A percentile compares a stretch with the other conserved stretches of the same genome.
These are phyloP conservation scores for Holcopasites calliopsidis DNA, from an alignment of 1,140 invertebrate genomes.

Conservation along the genomic window DNA sequence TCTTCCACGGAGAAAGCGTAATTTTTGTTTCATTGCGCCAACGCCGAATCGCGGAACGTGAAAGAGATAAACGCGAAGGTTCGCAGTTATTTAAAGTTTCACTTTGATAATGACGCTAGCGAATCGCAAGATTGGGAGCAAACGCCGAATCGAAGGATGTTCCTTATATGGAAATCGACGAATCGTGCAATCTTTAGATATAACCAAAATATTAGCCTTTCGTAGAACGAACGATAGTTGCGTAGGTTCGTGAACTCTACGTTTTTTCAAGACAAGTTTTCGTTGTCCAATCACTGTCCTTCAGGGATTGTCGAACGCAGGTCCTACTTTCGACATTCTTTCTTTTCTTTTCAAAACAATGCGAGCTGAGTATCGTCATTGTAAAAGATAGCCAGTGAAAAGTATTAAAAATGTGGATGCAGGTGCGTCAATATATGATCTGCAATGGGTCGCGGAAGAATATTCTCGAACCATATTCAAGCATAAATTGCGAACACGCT, in stretches of 20 bases:
- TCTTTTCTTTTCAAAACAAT: background rate
- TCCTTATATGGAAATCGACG: background rate
- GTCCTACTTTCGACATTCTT: background rate
- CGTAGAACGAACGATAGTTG: background rate
- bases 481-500: background rate
- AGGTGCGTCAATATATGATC: background rate
- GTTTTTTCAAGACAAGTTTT: too few relatives aligned
- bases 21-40: background rate
- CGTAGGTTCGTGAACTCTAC: background rate
- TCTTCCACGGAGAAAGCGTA: background rate
- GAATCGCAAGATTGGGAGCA: background rate
- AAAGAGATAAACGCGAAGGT: slow-evolving; percentile 14
- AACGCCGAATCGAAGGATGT: background rate
- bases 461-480: background rate
- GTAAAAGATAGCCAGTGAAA: background rate
- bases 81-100: slow-evolving; percentile 21
- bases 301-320: background rate
- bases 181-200: slow-evolving; percentile 5
- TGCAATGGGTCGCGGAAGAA: background rate
- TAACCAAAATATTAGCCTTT: background rate
- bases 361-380: background rate
- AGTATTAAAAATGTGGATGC: background rate
- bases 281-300: too few relatives aligned
- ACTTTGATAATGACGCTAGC: slow-evolving; percentile 26
- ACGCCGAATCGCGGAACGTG: background rate